Base-by-base conservation (phyloP, 2,113 vertebrate species). In the Myotis yumanensis region DNA sequence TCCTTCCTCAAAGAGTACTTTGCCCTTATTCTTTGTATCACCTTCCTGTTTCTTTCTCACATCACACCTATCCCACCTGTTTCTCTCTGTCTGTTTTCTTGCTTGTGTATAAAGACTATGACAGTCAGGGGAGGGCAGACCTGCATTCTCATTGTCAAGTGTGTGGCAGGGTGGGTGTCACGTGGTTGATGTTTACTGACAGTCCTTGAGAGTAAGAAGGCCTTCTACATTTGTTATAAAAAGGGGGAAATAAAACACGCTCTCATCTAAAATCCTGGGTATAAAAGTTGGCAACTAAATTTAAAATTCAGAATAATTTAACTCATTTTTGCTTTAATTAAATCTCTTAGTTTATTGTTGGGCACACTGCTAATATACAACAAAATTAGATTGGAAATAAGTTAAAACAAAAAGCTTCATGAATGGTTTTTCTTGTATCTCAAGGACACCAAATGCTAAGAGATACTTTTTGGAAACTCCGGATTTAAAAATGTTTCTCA, bases 261-360 rank as follows among this genome's bases (percentile, higher is more conserved):
- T 87, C 57, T 92, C 72, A 59, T 22, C 15, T 64, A 46, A 94
- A 94, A 69, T 37, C 71, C 57, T 96, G 77, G 57, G 57, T 43
- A 48, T 73, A 72, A 84, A 77, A 84, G 15, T 18, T 85, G 72
- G 28, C 35, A 85, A 94, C 68, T 43, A 66, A 76, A 93, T 89
- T 91, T 84, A 68, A 71, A 94, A 76, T 51, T 86, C n/a, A 64
- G 40, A 73, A 59, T 62, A 76, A 51, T 68, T 59, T 68, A 35
- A 81, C 14, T 91, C 37, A 66, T 17, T 90, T 89, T 80, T 75
- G 35, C 71, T 75, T 91, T 68, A 52, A 68, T 48, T 75, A 52
- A 66, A 15, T 75, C n/a, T 37, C 81, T 75, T 32, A 30, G 48
- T 71, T 77, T 54, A 80, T 15, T 73, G 35, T n/a, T n/a, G 1